These are phyloP conservation scores for Eutrigla gurnardus DNA, from an alignment of 2,797 vertebrate genomes.

Conservation along the genomic window DNA sequence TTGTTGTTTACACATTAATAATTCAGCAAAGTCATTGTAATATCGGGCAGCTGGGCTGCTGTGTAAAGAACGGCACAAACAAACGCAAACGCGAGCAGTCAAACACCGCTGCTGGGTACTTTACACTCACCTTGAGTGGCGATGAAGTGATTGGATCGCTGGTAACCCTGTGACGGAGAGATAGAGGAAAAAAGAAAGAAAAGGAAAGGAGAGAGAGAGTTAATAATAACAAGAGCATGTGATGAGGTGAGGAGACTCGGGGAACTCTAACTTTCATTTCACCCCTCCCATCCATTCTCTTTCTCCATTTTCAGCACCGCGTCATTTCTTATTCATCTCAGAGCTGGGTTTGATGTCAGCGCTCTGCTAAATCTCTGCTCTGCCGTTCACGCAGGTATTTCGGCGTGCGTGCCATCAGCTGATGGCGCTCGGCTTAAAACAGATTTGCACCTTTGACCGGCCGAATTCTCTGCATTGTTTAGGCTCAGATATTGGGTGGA, in stretches of 20 bases:
- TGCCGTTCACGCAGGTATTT: conserved; percentile 28
- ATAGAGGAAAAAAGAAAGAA: conserved; percentile 12
- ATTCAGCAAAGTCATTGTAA: conserved; percentile 59
- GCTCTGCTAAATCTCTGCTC: conserved; percentile 38
- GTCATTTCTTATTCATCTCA: conserved; percentile 61
- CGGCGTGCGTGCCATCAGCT: background rate
- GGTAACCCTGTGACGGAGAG: conserved; percentile 88
- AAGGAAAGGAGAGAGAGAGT: conserved; percentile 32
- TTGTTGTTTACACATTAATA: conserved; percentile 63
- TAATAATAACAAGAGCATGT: conserved; percentile 54
- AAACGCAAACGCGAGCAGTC: conserved; percentile 26
- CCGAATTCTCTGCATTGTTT: conserved; percentile 27
- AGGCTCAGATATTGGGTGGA: background rate
- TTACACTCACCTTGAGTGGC: conserved; percentile 93
- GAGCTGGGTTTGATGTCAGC: conserved; percentile 33
- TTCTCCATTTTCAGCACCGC: conserved; percentile 45
- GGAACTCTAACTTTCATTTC: conserved; percentile 47
- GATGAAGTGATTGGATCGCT: conserved; percentile 97
- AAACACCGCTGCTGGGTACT: background rate
- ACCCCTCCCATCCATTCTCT: conserved; percentile 46
- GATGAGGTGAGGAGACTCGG: conserved; percentile 42
- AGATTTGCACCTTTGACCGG: conserved; percentile 27
- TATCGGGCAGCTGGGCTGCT: conserved; percentile 21
- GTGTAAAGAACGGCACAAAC: conserved; percentile 7
- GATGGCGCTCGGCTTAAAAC: conserved; percentile 17